phyloP scores from a whole-genome alignment of 2,113 vertebrate species.

The Tringa solitaria region DNA sequence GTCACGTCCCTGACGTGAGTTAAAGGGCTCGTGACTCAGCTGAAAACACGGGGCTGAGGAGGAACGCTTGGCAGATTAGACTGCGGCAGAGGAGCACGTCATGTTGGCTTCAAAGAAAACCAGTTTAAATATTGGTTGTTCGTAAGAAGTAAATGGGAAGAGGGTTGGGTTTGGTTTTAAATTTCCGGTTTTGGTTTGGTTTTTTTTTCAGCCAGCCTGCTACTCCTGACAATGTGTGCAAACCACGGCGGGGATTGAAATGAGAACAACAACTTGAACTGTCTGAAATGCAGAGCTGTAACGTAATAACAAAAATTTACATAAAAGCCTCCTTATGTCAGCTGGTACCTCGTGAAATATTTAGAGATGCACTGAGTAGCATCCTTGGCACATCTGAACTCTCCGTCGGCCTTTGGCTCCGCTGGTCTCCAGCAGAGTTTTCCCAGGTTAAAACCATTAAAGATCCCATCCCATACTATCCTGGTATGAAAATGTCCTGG shows the following conservation, averaged over 20 bases:
- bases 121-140: background rate
- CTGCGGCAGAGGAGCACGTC: background rate
- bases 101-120: background rate
- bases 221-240: background rate
- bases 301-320: background rate
- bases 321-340: background rate
- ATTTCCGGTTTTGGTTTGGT: background rate
- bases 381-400: background rate
- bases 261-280: background rate
- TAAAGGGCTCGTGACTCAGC: background rate
- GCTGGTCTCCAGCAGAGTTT: background rate
- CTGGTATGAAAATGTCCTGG: background rate
- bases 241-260: background rate
- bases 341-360: conserved; percentile 7
- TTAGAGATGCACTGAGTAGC: background rate
- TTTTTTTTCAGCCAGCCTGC: background rate
- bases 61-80: background rate
- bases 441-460: background rate
- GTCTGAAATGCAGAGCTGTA: background rate
- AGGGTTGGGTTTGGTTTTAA: background rate
- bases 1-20: background rate
- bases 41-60: background rate
- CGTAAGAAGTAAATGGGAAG: background rate
- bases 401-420: background rate
- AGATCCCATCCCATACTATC: background rate